These are phyloP conservation scores for Goniozus legneri DNA, from an alignment of 1,140 invertebrate species.

Conservation along the genomic window DNA sequence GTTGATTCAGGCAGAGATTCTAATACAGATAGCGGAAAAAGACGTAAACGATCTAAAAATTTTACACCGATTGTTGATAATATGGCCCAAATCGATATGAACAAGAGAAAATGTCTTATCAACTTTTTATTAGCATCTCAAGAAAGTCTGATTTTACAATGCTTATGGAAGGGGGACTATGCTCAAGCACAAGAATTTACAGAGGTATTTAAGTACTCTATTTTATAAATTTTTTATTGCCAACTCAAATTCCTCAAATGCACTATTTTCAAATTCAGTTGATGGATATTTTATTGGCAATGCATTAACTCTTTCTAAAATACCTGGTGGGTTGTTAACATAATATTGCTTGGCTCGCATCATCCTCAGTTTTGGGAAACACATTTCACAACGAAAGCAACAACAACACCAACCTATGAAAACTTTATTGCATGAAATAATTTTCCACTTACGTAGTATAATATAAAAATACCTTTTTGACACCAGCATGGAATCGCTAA, in stretches of 20 bases:
- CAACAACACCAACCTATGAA: slow-evolving; percentile 45
- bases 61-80: background rate
- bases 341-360: slow-evolving; percentile 34
- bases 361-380: slow-evolving; percentile 35
- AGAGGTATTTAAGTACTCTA: slow-evolving; percentile 26
- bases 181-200: slow-evolving; percentile 36
- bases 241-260: slow-evolving; percentile 30
- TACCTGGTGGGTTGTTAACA: slow-evolving; percentile 34
- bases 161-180: slow-evolving; percentile 41
- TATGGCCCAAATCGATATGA: slow-evolving; percentile 11
- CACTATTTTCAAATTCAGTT: slow-evolving; percentile 31
- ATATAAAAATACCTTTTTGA: slow-evolving; percentile 31
- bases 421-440: background rate
- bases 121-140: slow-evolving; percentile 41
- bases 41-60: slow-evolving; percentile 22
- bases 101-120: slow-evolving; percentile 25
- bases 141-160: slow-evolving; percentile 38
- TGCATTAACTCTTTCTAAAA: slow-evolving; percentile 16
- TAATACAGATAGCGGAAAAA: slow-evolving; percentile 14
- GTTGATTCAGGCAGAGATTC: slow-evolving; percentile 33
- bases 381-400: slow-evolving; percentile 37
- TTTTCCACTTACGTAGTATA: slow-evolving; percentile 8
- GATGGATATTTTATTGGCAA: slow-evolving; percentile 23
- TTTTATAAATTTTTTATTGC: slow-evolving; percentile 18
- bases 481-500: slow-evolving; percentile 43